These are phyloP conservation scores for Gorsachius magnificus DNA, from an alignment of 2,797 vertebrate genomes.

Conservation along the genomic window DNA sequence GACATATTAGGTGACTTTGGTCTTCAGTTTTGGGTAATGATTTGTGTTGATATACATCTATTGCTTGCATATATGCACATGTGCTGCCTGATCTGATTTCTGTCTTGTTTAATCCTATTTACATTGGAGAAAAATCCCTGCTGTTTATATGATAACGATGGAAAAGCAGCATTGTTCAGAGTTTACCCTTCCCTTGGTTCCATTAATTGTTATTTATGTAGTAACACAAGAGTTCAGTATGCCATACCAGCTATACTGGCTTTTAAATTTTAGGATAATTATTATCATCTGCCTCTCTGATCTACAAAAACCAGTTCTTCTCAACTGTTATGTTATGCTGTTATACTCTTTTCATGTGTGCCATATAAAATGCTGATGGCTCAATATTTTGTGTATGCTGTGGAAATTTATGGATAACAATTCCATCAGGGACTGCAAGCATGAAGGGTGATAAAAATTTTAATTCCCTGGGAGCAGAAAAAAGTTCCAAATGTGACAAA, in stretches of 20 bases:
- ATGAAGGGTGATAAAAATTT: slow-evolving; percentile 72
- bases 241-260: background rate
- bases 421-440: slow-evolving; percentile 60
- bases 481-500: slow-evolving; percentile 69
- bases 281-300: background rate
- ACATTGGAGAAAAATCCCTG: background rate
- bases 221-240: background rate
- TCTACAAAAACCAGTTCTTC: background rate
- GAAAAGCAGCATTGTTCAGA: background rate
- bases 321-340: background rate
- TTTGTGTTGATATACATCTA: background rate
- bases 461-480: slow-evolving; percentile 63
- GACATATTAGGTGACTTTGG: background rate
- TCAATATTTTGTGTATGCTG: slow-evolving; percentile 71
- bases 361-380: slow-evolving; percentile 50
- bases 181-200: background rate
- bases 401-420: slow-evolving; percentile 76
- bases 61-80: background rate
- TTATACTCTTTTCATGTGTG: background rate
- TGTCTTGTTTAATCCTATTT: background rate
- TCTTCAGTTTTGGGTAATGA: background rate
- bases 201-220: background rate
- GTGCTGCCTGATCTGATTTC: background rate
- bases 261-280: background rate
- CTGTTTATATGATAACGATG: background rate